Conservation (phyloP, 1,140 invertebrate species). For the Zaprionus gabonicus region DNA sequence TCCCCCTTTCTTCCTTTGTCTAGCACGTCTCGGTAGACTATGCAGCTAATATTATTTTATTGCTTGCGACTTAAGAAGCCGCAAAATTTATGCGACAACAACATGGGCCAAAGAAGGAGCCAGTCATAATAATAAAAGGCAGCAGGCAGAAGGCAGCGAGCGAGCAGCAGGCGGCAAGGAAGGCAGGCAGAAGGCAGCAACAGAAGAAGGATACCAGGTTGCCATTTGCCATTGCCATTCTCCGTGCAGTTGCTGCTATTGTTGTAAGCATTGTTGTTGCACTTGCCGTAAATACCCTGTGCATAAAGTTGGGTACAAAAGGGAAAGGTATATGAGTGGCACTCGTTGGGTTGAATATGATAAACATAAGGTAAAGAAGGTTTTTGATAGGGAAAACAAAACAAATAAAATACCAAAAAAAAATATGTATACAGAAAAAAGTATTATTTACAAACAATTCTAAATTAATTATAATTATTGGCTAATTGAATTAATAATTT, state of each 20-base stretch:
- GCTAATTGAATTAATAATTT: no score
- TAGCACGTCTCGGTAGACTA: slow-evolving; percentile 37
- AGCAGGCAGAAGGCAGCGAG: slow-evolving; percentile 44
- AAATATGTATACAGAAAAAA: no score
- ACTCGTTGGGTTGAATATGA: no score
- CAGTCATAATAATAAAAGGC: slow-evolving; percentile 79
- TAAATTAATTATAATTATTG: no score
- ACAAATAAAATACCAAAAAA: no score
- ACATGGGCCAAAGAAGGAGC: slow-evolving; percentile 43
- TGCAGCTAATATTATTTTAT: slow-evolving; percentile 83
- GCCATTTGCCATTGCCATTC: slow-evolving; percentile 65
- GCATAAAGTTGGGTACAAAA: neutral
- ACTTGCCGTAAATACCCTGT: slow-evolving; percentile 31
- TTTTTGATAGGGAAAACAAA: no score
- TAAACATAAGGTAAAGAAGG: no score
- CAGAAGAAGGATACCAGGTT: slow-evolving; percentile 67
- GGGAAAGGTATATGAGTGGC: no score
- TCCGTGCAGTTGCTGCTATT: slow-evolving; percentile 60
- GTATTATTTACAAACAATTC: no score
- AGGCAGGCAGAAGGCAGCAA: slow-evolving; percentile 1
- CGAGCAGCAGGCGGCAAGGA: neutral
- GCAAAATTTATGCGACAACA: slow-evolving; percentile 83
- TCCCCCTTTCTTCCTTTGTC: neutral
- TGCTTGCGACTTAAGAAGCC: slow-evolving; percentile 82
- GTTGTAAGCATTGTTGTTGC: slow-evolving; percentile 38